A percentile compares a stretch with the other conserved stretches of the same genome.
Conservation (phyloP, 2,888 invertebrate species). For the Epistrophe eligans region DNA sequence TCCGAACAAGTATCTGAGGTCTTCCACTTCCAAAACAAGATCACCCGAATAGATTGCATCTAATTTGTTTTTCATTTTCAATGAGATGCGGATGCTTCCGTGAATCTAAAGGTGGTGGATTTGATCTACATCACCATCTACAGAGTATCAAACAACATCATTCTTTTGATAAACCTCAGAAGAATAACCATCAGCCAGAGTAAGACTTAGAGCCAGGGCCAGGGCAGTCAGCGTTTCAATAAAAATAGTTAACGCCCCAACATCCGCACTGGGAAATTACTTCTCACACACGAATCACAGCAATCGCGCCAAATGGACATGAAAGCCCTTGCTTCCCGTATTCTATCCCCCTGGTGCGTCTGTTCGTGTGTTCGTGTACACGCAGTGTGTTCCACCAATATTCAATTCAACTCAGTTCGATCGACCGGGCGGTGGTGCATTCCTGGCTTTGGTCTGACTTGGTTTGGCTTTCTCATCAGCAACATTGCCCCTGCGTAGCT, state of each 20-base stretch:
- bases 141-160: slow-evolving; percentile 39
- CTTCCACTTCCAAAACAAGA: slow-evolving; percentile 56
- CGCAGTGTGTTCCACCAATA: slow-evolving; percentile 24
- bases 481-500: slow-evolving; percentile 67
- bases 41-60: slow-evolving; percentile 69
- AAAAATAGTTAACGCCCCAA: slow-evolving; percentile 75
- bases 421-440: slow-evolving; percentile 25
- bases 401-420: slow-evolving; percentile 25
- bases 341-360: not conserved
- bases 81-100: slow-evolving; percentile 70
- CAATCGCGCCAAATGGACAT: slow-evolving; percentile 71
- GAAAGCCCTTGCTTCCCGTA: slow-evolving; percentile 53
- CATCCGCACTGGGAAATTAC: slow-evolving; percentile 75
- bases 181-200: slow-evolving; percentile 6
- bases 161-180: slow-evolving; percentile 17
- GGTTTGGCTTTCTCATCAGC: slow-evolving; percentile 64
- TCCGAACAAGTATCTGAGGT: not conserved
- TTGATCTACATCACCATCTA: slow-evolving; percentile 51
- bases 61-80: slow-evolving; percentile 67
- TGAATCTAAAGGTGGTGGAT: slow-evolving; percentile 32
- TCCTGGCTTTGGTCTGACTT: slow-evolving; percentile 24
- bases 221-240: slow-evolving; percentile 51
- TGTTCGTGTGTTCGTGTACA: not conserved
- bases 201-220: not conserved
- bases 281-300: slow-evolving; percentile 71